These are phyloP conservation scores for Ophthalmotilapia sp. DNA, from an alignment of 2,113 vertebrate genomes.

Conservation along the genomic window DNA sequence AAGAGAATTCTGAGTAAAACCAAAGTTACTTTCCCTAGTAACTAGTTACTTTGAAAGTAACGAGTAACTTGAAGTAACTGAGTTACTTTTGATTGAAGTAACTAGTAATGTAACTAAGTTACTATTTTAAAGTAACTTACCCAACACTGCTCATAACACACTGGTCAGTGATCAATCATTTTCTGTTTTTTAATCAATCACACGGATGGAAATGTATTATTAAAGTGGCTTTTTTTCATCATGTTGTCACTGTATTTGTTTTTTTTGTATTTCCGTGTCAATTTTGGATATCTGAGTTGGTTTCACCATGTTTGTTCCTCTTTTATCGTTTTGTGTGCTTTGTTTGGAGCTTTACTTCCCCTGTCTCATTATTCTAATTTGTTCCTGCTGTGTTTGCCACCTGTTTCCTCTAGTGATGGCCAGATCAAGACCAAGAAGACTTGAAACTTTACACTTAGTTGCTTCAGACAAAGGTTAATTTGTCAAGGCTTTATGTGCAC, in stretches of 20 bases:
- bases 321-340: background rate
- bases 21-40: too few relatives aligned
- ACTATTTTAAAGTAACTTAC: too few relatives aligned
- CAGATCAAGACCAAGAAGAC: background rate
- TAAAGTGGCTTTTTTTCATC: background rate
- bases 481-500: background rate
- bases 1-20: too few relatives aligned
- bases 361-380: background rate
- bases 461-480: background rate
- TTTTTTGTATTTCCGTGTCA: background rate
- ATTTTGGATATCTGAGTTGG: background rate
- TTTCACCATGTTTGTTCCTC: background rate
- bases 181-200: background rate
- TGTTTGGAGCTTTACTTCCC: background rate
- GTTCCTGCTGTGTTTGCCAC: background rate
- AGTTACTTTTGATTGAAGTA: too few relatives aligned
- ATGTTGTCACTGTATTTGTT: background rate
- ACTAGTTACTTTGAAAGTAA: too few relatives aligned
- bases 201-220: background rate
- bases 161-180: background rate
- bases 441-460: background rate
- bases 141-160: background rate
- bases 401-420: background rate
- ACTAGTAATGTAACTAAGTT: too few relatives aligned
- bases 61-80: too few relatives aligned